Base-by-base conservation (phyloP, 2,113 vertebrate genomes). In the Platichthys flesus region DNA sequence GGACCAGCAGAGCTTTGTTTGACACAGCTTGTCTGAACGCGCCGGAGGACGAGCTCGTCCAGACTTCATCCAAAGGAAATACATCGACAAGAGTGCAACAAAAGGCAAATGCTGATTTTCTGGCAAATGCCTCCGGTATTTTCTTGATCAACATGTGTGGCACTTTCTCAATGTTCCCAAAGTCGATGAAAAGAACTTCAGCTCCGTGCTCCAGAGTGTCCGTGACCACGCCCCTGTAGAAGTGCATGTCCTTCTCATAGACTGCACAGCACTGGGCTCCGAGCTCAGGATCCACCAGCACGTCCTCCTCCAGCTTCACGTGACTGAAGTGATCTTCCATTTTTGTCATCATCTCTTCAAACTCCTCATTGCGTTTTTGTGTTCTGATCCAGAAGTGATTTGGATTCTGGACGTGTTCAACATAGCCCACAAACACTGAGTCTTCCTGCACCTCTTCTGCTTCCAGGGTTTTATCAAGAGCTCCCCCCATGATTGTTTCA, bases 141-240 rank as follows among this genome's bases (percentile, higher is more conserved):
- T 85, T 93, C 92, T 97, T 98, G 61, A 97, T 95, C 69, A 95
- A 73, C 15, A 84, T 92, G 71, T 82, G 73, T 24, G 96, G 94
- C 71, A 98, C 84, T 52, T 93, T 95, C 82, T 96, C 96, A 61
- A 87, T 94, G 87, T 98, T 98, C 47, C 97, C 97, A 92, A 95
- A 98, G 92, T 99, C 97, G 0, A 97, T 88, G 78, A 98, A 97
- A 72, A 91, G 93, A 62, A 98, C 95, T 74, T 92, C 90, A 67
- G 94, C 76, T 35, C 92, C 90, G 56, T 84, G 84, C 62, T 86
- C 40, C 64, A 94, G 79, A 23, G 89, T 89, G 69, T 95, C 92
- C 18, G 59, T 93, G 31, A 99, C 88, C 24, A 96, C 45, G 35
- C 79, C 97, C 75, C 97, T 92, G 78, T 98, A 99, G 67, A 95